Conservation (phyloP, 1,140 invertebrate genomes). For the Belonocnema kinseyi region DNA sequence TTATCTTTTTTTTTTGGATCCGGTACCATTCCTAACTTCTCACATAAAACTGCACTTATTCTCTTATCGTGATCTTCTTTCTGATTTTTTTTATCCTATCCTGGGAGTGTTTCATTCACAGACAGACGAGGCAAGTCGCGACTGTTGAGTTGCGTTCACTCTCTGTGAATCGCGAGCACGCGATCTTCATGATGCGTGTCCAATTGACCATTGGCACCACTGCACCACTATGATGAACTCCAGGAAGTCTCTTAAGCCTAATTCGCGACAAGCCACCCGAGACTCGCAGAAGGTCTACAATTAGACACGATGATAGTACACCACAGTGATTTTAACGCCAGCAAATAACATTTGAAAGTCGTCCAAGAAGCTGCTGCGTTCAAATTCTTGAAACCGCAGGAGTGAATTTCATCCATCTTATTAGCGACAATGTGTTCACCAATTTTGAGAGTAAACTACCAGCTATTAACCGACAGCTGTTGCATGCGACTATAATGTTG, state of each 20-base stretch:
- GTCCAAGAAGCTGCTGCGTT: conserved; percentile 3
- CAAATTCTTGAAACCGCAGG: neutral
- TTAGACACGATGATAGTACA: conserved; percentile 28
- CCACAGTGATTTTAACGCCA: conserved; percentile 27
- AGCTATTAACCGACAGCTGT: conserved; percentile 8
- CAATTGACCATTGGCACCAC: conserved; percentile 23
- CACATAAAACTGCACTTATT: neutral
- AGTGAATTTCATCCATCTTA: conserved; percentile 17
- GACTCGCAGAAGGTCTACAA: conserved; percentile 10
- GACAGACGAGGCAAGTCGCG: neutral
- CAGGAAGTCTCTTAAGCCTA: conserved; percentile 26
- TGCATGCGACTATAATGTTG: neutral
- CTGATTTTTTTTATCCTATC: neutral
- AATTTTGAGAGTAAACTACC: neutral
- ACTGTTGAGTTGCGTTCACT: conserved; percentile 22
- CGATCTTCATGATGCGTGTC: conserved; percentile 26
- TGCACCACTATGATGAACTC: conserved; percentile 15
- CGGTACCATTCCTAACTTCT: neutral
- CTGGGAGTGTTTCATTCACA: conserved; percentile 24
- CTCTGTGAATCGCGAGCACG: conserved; percentile 29
- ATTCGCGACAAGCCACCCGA: conserved; percentile 25
- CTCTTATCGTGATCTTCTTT: neutral
- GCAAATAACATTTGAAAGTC: conserved; percentile 5
- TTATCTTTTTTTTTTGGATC: neutral
- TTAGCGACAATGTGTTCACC: conserved; percentile 14